Evolutionary conservation across 2,888 invertebrate genomes (phyloP).

Genomic region (Atethmia centrago): DNA sequence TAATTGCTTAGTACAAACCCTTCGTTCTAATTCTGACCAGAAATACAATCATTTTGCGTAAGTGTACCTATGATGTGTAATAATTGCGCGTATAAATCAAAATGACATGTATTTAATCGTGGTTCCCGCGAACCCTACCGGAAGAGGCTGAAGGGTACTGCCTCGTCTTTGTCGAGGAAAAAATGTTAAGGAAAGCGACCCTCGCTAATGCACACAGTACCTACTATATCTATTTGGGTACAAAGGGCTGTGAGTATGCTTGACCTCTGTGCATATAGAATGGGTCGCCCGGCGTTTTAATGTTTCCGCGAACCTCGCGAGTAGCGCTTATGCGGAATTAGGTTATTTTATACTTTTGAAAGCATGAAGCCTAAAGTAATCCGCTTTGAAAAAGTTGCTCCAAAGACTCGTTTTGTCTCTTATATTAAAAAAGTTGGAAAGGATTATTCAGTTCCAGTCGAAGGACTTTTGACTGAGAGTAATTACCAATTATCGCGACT

Average conservation of each 20-base stretch:
- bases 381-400: slow-evolving; percentile 51
- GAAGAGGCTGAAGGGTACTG: slow-evolving; percentile 76
- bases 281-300: slow-evolving; percentile 57
- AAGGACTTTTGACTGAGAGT: neutral
- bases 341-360: slow-evolving; percentile 64
- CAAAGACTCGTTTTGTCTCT: slow-evolving; percentile 42
- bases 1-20: slow-evolving; percentile 61
- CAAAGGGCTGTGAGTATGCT: slow-evolving; percentile 83
- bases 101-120: slow-evolving; percentile 87
- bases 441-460: slow-evolving; percentile 37
- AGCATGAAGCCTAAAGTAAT: slow-evolving; percentile 61
- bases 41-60: slow-evolving; percentile 44
- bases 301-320: slow-evolving; percentile 47
- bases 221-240: slow-evolving; percentile 86
- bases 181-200: slow-evolving; percentile 82
- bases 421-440: slow-evolving; percentile 42
- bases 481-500: slow-evolving; percentile 15
- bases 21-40: slow-evolving; percentile 46
- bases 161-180: slow-evolving; percentile 76
- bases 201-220: slow-evolving; percentile 86
- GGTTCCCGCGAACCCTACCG: slow-evolving; percentile 77
- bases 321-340: slow-evolving; percentile 60
- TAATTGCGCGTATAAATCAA: slow-evolving; percentile 87
- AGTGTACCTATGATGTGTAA: slow-evolving; percentile 69
- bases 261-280: slow-evolving; percentile 81